Evolutionary conservation across 2,113 vertebrate genomes (phyloP), one percentile per base, ranked within the genome.

Genomic region (Vidua macroura): DNA sequence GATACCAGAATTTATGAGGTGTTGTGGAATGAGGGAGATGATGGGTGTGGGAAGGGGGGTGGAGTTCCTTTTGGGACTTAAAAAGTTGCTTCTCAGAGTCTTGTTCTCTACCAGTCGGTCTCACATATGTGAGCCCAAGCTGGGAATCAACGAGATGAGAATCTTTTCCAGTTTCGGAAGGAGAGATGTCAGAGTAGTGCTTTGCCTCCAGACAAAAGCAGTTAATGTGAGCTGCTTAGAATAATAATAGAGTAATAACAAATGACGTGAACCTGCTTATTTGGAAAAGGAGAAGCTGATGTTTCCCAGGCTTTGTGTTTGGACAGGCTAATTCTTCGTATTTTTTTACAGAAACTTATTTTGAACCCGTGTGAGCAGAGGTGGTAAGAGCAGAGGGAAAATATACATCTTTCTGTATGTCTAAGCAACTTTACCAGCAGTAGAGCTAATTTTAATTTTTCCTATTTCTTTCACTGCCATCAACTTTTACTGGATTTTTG

Each of bases 291-390:
- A 86, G 90, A 52, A 56, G 67, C 78, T 91, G 86, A 52, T 31
- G 49, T 87, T 95, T 96, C 90, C 78, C 92, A 95, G 86, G 84
- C 81, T 89, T 84, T 85, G 56, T 92, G 75, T 95, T 96, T 91
- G 78, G 82, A 85, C 41, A 49, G 74, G 58, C 78, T 84, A 52
- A 87, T 92, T 92, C 87, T 56, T 56, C 35, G 7, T 70, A 11
- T 22, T 89, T 86, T 86, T 77, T 44, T 63, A 70, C 16, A 48
- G 81, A 82, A 89, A 56, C 25, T 82, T 76, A n/a, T 16, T 96
- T 30, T 48, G 48, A 95, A 84, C 15, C 33, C 1, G 1, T 0
- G 2, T 75, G 52, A 89, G 64, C 69, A 67, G 55, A 64, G 49
- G 44, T 77, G 77, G n/a, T 66, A n/a, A 53, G 20, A 80, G 27